Conservation (phyloP, 1,140 invertebrate species). For the Ganaspis sp. region DNA sequence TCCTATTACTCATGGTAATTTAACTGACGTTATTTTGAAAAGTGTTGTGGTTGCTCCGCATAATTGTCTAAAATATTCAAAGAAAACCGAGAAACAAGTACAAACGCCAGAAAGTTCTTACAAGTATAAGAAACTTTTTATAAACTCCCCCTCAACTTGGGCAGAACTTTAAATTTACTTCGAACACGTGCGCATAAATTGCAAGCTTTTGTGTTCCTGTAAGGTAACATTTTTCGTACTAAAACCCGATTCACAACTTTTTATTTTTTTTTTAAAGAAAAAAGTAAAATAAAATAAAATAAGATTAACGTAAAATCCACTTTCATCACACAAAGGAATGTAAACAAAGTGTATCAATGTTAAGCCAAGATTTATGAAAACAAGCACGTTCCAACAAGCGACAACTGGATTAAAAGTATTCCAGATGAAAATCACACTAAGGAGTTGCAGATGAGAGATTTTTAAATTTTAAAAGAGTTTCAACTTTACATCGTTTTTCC, state of each 20-base stretch:
- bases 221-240: constrained; percentile 20
- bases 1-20: constrained; percentile 15
- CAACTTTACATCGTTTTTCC: constrained; percentile 1
- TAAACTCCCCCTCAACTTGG: constrained; percentile 19
- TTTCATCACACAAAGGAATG: constrained; percentile 1
- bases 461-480: constrained; percentile 5
- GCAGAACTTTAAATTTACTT: constrained; percentile 24
- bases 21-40: constrained; percentile 10
- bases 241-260: constrained; percentile 11
- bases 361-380: background rate
- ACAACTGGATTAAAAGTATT: background rate
- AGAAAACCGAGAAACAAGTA: constrained; percentile 26
- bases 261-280: background rate
- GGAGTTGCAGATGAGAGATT: background rate
- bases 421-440: background rate
- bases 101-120: background rate
- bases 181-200: constrained; percentile 26
- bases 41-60: constrained; percentile 15
- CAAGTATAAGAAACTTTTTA: constrained; percentile 3
- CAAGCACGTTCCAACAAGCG: background rate
- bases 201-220: constrained; percentile 20
- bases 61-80: constrained; percentile 31
- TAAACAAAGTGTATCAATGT: background rate
- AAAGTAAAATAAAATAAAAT: background rate
- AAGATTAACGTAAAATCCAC: constrained; percentile 14